phyloP scores from a whole-genome alignment of 2,888 invertebrate genomes.

The Axea sp. region DNA sequence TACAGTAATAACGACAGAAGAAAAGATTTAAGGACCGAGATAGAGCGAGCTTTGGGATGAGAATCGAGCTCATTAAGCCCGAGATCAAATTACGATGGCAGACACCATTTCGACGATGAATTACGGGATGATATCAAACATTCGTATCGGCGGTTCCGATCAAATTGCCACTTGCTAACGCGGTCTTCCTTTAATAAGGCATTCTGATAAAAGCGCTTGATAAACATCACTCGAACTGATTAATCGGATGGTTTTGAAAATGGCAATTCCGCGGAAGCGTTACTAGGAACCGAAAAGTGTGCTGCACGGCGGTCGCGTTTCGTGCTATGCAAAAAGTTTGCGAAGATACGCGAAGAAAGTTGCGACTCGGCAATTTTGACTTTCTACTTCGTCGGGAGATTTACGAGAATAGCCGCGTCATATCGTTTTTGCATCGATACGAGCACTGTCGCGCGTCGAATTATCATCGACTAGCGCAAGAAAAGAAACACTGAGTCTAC shows the following conservation, averaged over 20 bases:
- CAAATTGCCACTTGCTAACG: slow-evolving; percentile 60
- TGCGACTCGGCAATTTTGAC: slow-evolving; percentile 5
- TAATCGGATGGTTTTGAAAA: too few relatives aligned
- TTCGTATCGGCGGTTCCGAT: slow-evolving; percentile 52
- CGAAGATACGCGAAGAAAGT: slow-evolving; percentile 24
- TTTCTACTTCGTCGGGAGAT: slow-evolving; percentile 29
- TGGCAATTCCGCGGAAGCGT: too few relatives aligned
- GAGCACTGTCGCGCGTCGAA: slow-evolving; percentile 40
- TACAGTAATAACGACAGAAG: slow-evolving; percentile 52
- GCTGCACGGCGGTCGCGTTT: too few relatives aligned
- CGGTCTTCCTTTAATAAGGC: slow-evolving; percentile 33
- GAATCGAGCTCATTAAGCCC: slow-evolving; percentile 57
- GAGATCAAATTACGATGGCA: slow-evolving; percentile 61
- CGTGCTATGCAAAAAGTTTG: neutral
- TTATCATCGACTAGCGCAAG: slow-evolving; percentile 33
- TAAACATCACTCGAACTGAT: too few relatives aligned
- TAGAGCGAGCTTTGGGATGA: slow-evolving; percentile 37
- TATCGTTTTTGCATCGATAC: slow-evolving; percentile 26
- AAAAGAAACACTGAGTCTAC: slow-evolving; percentile 41
- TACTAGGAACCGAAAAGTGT: too few relatives aligned
- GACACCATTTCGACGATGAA: slow-evolving; percentile 48
- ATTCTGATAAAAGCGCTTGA: too few relatives aligned
- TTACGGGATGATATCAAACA: slow-evolving; percentile 52
- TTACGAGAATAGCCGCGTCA: slow-evolving; percentile 15
- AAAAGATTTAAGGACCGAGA: slow-evolving; percentile 30